Conservation (phyloP, 2,888 invertebrate genomes). For the Nemapogon koenigi region DNA sequence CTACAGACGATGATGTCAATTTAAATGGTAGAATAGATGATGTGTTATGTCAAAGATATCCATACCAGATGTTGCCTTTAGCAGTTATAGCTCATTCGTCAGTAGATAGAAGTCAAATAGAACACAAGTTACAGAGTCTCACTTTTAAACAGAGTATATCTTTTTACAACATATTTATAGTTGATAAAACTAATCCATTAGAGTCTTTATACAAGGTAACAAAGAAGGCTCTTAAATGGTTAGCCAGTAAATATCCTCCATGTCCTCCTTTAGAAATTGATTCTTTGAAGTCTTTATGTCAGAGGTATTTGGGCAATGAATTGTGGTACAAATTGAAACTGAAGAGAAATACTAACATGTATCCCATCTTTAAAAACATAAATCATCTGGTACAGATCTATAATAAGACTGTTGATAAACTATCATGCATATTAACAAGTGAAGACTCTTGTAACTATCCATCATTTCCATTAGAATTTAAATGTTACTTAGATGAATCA, state of each 20-base stretch:
- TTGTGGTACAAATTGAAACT: conserved; percentile 64
- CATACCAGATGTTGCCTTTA: conserved; percentile 46
- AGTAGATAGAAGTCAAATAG: conserved; percentile 25
- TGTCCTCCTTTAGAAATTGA: conserved; percentile 65
- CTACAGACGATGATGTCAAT: conserved; percentile 31
- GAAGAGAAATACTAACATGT: conserved; percentile 39
- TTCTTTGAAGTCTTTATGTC: conserved; percentile 58
- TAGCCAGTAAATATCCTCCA: conserved; percentile 53
- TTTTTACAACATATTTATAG: conserved; percentile 36
- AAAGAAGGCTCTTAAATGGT: conserved; percentile 50
- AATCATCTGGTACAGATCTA: conserved; percentile 67
- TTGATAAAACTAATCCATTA: conserved; percentile 30
- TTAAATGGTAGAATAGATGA: conserved; percentile 30
- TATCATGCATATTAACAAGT: conserved; percentile 67
- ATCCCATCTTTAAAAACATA: conserved; percentile 57
- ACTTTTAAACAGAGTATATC: conserved; percentile 35
- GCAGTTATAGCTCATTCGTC: conserved; percentile 37
- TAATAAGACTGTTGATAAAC: conserved; percentile 70
- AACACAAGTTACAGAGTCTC: conserved; percentile 27
- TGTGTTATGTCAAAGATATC: conserved; percentile 36
- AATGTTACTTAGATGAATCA: conserved; percentile 49
- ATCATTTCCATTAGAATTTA: conserved; percentile 71
- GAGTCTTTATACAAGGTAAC: conserved; percentile 33
- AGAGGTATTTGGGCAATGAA: conserved; percentile 65
- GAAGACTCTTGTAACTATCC: conserved; percentile 65